These are phyloP conservation scores for Chaetophractus vellerosus DNA, from an alignment of 2,797 vertebrate genomes.

Conservation along the genomic window DNA sequence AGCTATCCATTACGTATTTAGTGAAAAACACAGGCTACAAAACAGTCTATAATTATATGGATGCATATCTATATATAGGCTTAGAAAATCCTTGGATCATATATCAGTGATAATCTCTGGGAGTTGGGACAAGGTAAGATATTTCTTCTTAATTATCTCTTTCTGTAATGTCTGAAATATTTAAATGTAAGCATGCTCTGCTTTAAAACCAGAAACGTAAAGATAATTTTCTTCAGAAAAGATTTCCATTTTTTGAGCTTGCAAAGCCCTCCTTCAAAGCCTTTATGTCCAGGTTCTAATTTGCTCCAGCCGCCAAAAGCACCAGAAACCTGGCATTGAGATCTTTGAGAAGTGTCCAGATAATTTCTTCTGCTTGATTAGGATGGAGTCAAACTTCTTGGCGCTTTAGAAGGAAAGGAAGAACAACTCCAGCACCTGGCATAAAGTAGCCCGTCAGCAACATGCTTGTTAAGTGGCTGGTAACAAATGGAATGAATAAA, in stretches of 20 bases:
- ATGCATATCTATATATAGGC: not conserved
- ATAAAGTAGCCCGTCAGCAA: not conserved
- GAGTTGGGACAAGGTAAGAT: not conserved
- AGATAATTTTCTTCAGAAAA: constrained; percentile 35
- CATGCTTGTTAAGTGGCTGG: not conserved
- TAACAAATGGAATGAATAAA: not conserved
- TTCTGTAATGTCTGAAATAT: constrained; percentile 33
- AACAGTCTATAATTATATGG: not conserved
- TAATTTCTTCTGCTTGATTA: constrained; percentile 57
- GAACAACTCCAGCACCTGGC: not conserved
- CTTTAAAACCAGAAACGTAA: constrained; percentile 40
- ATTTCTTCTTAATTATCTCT: constrained; percentile 39
- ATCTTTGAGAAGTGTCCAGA: constrained; percentile 51
- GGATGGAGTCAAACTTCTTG: not conserved
- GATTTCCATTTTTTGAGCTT: not conserved
- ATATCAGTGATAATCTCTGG: not conserved
- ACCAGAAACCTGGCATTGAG: not conserved
- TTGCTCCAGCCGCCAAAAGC: not conserved
- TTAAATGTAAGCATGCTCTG: not conserved
- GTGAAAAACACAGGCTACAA: not conserved
- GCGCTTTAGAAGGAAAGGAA: constrained; percentile 11
- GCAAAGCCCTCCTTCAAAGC: not conserved
- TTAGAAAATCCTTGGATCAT: not conserved
- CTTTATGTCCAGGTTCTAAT: not conserved
- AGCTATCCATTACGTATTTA: constrained; percentile 1